Evolutionary conservation across 1,140 invertebrate genomes (phyloP).

Genomic region (Ruditapes philippinarum): DNA sequence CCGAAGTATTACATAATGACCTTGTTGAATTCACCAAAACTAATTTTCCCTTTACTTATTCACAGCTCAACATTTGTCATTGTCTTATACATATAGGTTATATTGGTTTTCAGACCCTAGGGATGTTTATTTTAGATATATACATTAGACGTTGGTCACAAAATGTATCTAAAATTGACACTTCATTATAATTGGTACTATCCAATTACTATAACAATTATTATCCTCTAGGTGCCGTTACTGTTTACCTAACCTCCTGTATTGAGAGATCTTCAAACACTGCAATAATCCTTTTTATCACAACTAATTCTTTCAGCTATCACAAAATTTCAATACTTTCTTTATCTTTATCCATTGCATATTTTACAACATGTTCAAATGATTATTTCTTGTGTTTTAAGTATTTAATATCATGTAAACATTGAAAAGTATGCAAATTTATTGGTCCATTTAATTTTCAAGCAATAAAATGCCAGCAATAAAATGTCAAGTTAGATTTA

Average conservation of each 20-base stretch:
- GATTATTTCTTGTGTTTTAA: too few species aligned
- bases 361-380: too few species aligned
- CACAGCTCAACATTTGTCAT: too few species aligned
- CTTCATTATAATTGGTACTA: neutral
- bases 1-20: too few species aligned
- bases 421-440: neutral
- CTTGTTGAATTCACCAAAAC: too few species aligned
- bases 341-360: neutral
- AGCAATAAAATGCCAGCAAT: too few species aligned
- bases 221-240: neutral
- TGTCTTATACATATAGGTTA: neutral
- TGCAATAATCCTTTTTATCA: neutral
- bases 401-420: neutral
- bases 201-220: neutral
- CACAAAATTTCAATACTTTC: neutral
- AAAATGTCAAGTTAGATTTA: too few species aligned
- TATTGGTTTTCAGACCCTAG: neutral
- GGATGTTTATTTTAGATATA: conserved; percentile 1
- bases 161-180: neutral
- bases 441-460: too few species aligned
- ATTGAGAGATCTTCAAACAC: neutral
- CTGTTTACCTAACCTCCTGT: neutral
- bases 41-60: too few species aligned
- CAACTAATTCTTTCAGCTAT: neutral
- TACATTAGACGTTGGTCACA: neutral